Conservation (phyloP, 2,113 vertebrate genomes). For the Girardinichthys multiradiatus region DNA sequence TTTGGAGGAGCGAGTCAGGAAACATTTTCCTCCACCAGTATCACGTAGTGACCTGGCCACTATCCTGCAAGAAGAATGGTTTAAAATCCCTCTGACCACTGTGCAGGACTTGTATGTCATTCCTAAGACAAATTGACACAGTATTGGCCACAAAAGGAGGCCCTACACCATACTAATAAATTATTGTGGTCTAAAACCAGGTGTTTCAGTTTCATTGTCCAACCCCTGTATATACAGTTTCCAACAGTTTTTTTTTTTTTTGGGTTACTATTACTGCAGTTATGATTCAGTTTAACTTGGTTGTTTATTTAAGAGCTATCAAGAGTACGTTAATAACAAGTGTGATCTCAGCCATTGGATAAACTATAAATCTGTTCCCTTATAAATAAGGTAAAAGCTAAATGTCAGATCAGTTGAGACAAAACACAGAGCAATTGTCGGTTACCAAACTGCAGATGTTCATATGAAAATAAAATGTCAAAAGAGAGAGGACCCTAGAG, state of each 20-base stretch:
- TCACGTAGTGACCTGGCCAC: too few species aligned
- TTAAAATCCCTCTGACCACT: too few species aligned
- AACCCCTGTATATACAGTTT: too few species aligned
- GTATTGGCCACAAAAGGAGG: too few species aligned
- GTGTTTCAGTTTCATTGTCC: too few species aligned
- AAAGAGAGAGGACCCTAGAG: background rate
- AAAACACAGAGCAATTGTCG: background rate
- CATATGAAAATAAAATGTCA: conserved; percentile 3
- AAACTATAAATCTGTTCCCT: background rate
- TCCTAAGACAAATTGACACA: too few species aligned
- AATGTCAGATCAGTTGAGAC: background rate
- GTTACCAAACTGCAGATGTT: background rate
- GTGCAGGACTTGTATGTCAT: too few species aligned
- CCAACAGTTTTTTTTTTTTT: background rate
- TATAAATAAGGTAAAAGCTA: background rate
- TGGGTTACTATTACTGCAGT: background rate
- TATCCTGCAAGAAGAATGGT: too few species aligned
- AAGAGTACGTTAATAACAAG: background rate
- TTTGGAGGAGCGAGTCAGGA: too few species aligned
- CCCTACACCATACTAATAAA: too few species aligned
- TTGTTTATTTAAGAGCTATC: conserved; percentile 7
- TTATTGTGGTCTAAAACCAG: too few species aligned
- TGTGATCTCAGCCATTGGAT: background rate
- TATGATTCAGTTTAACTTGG: conserved; percentile 7
- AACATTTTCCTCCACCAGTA: too few species aligned